phyloP scores from a whole-genome alignment of 2,797 vertebrate species.

The Enteromius paludinosus region DNA sequence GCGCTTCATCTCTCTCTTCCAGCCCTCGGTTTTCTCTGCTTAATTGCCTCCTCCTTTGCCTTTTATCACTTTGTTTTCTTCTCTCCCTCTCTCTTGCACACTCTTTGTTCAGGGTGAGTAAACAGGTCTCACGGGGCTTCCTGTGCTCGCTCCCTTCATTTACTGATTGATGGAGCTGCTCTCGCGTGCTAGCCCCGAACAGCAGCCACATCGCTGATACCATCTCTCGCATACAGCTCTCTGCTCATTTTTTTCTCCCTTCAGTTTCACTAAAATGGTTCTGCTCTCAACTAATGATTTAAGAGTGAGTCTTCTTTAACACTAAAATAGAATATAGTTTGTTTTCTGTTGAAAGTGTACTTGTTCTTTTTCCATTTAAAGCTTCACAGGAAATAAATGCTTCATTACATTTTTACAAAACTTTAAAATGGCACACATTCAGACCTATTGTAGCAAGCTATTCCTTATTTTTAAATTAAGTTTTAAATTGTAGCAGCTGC shows the following conservation, averaged over 20 bases:
- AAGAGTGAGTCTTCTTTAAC: not conserved
- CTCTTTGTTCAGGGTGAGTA: conserved; percentile 61
- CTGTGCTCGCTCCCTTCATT: conserved; percentile 69
- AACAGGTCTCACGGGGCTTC: conserved; percentile 71
- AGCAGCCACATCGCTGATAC: conserved; percentile 9
- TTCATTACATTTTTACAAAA: not conserved
- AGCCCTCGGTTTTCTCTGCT: conserved; percentile 20
- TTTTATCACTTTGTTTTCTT: conserved; percentile 41
- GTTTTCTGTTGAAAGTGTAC: not conserved
- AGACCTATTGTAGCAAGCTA: not conserved
- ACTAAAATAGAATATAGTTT: not conserved
- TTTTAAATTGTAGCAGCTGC: too few relatives aligned
- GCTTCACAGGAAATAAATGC: not conserved
- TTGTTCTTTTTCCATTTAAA: not conserved
- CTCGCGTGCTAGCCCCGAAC: conserved; percentile 34
- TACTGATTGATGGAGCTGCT: conserved; percentile 63
- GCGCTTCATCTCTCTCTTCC: conserved; percentile 47
- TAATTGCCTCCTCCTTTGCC: conserved; percentile 63
- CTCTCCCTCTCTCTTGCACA: not conserved
- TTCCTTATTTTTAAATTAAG: not conserved
- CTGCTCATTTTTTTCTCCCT: not conserved
- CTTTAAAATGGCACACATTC: not conserved
- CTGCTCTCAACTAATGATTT: not conserved
- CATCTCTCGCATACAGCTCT: conserved; percentile 11
- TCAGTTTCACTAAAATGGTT: not conserved